Evolutionary conservation across 2,113 vertebrate species (phyloP).

Genomic region (Passerina amoena): DNA sequence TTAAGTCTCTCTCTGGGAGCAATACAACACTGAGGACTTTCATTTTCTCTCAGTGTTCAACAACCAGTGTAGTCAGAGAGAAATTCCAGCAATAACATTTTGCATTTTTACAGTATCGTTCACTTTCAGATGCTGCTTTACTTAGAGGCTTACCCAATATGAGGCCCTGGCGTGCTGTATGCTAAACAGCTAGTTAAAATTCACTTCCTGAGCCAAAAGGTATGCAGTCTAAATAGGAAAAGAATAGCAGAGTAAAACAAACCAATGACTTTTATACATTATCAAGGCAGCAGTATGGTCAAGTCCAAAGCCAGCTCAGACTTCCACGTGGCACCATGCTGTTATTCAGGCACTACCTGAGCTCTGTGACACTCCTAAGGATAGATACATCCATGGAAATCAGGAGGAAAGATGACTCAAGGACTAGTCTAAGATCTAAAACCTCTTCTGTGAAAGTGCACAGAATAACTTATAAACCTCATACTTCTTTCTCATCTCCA

Average conservation of each 20-base stretch:
- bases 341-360: not conserved
- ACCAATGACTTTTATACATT: not conserved
- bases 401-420: not conserved
- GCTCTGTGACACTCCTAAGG: not conserved
- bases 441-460: not conserved
- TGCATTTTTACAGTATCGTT: not conserved
- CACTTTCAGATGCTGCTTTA: not conserved
- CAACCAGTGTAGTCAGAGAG: not conserved
- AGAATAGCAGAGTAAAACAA: not conserved
- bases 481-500: not conserved
- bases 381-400: not conserved
- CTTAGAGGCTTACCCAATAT: not conserved
- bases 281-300: not conserved
- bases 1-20: not conserved
- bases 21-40: not conserved
- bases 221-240: not conserved
- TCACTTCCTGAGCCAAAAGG: not conserved
- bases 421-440: not conserved
- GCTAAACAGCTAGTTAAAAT: not conserved
- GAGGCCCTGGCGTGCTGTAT: not conserved
- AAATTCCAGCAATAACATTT: not conserved
- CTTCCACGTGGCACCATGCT: fast-evolving
- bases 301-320: not conserved
- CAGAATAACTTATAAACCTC: not conserved
- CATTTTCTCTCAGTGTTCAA: not conserved